These are phyloP conservation scores for Meloidogyne hapla DNA, from an alignment of 1,140 invertebrate genomes.

Conservation along the genomic window DNA sequence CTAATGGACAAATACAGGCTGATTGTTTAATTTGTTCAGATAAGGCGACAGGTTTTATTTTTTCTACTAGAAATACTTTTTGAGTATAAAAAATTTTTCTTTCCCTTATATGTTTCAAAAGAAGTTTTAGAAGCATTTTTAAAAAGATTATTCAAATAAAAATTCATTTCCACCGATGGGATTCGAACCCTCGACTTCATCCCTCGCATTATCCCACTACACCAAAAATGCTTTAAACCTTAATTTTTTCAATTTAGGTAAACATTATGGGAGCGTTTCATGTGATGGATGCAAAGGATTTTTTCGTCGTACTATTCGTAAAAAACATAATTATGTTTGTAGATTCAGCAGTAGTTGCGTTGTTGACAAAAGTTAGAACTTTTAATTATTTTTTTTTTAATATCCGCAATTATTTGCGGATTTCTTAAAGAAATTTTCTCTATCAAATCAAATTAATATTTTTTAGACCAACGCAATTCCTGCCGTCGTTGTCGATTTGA, in stretches of 20 bases:
- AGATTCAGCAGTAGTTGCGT: conserved; percentile 87
- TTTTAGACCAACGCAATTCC: conserved; percentile 79
- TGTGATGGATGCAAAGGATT: conserved; percentile 67
- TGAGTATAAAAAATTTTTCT: too few relatives aligned
- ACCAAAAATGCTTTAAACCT: too few relatives aligned
- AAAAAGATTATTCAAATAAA: too few relatives aligned
- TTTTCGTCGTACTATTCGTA: conserved; percentile 84
- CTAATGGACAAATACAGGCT: conserved; percentile 22
- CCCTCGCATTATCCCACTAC: too few relatives aligned
- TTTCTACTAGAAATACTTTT: too few relatives aligned
- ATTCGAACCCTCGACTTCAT: too few relatives aligned
- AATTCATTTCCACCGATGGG: too few relatives aligned
- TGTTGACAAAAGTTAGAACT: conserved; percentile 72
- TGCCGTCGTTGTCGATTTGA: conserved; percentile 84
- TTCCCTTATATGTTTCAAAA: too few relatives aligned
- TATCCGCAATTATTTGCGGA: not conserved
- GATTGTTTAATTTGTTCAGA: conserved; percentile 28
- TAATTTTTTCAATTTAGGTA: too few relatives aligned
- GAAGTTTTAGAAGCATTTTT: too few relatives aligned
- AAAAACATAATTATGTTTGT: conserved; percentile 92
- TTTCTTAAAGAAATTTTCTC: not conserved
- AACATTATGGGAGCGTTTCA: conserved; percentile 29
- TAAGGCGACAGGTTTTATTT: conserved; percentile 23
- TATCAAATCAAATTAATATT: not conserved
- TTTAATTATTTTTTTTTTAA: not conserved